A percentile compares a stretch with the other conserved stretches of the same genome.
phyloP scores from a whole-genome alignment of 2,113 vertebrate species.

The Grammomys surdaster region DNA sequence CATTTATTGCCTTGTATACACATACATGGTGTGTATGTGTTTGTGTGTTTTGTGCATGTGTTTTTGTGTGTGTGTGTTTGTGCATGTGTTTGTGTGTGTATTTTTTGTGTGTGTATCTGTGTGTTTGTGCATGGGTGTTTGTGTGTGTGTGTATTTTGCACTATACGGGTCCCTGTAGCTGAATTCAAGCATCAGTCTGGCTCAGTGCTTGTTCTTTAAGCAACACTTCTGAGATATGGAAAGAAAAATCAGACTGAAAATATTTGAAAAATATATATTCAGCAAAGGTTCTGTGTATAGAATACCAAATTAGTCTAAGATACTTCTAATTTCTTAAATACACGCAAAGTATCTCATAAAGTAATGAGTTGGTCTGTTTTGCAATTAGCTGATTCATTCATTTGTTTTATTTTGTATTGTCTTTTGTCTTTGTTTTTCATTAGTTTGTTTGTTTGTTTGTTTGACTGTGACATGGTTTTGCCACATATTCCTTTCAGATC shows the following conservation, averaged over 20 bases:
- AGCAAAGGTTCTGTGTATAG: not conserved
- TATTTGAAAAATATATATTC: slow-evolving; percentile 5
- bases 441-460: not conserved
- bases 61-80: not conserved
- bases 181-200: not conserved
- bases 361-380: not conserved
- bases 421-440: not conserved
- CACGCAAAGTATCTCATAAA: not conserved
- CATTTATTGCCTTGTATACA: not conserved
- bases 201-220: not conserved
- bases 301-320: not conserved
- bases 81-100: not conserved
- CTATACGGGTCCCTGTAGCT: too few species aligned
- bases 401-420: not conserved
- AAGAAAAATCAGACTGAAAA: not conserved
- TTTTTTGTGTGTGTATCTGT: not conserved
- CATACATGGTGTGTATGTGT: not conserved
- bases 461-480: not conserved
- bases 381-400: not conserved
- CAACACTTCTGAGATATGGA: slow-evolving; percentile 31
- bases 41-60: not conserved
- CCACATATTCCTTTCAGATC: not conserved
- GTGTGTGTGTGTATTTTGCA: not conserved
- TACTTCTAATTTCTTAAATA: not conserved
- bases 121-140: not conserved